These are phyloP conservation scores for Caretta caretta DNA, from an alignment of 2,113 vertebrate species.

Conservation along the genomic window DNA sequence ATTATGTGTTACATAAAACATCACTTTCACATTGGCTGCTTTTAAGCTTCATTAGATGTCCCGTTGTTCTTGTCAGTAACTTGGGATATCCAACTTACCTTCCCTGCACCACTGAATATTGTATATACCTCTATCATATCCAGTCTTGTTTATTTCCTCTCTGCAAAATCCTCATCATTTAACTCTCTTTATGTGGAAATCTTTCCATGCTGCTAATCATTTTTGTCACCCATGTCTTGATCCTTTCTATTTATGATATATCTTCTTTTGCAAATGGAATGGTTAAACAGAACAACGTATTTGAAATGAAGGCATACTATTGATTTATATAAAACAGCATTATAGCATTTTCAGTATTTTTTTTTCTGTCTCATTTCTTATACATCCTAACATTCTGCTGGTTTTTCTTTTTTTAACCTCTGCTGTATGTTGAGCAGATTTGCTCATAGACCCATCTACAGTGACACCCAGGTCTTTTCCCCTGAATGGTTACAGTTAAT, in stretches of 20 bases:
- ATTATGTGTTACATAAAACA: not conserved
- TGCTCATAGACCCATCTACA: not conserved
- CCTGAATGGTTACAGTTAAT: not conserved
- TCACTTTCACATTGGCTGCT: not conserved
- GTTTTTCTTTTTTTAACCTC: not conserved
- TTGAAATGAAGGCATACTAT: not conserved
- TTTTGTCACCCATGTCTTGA: not conserved
- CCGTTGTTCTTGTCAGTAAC: fast-evolving
- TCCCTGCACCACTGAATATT: not conserved
- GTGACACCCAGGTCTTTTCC: not conserved
- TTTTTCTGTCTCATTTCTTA: not conserved
- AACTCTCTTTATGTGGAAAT: not conserved
- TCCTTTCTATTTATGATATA: not conserved
- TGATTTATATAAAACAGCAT: not conserved
- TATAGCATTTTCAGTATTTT: not conserved
- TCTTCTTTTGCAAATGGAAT: not conserved
- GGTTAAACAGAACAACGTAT: not conserved
- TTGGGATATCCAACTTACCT: not conserved
- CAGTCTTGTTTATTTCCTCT: not conserved
- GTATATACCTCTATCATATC: not conserved
- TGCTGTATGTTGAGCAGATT: not conserved
- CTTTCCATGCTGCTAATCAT: not conserved
- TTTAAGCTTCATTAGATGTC: not conserved
- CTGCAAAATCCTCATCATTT: not conserved
- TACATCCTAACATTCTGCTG: not conserved